phyloP scores from a whole-genome alignment of 2,888 invertebrate genomes.

The Arrhopalites spinosus region DNA sequence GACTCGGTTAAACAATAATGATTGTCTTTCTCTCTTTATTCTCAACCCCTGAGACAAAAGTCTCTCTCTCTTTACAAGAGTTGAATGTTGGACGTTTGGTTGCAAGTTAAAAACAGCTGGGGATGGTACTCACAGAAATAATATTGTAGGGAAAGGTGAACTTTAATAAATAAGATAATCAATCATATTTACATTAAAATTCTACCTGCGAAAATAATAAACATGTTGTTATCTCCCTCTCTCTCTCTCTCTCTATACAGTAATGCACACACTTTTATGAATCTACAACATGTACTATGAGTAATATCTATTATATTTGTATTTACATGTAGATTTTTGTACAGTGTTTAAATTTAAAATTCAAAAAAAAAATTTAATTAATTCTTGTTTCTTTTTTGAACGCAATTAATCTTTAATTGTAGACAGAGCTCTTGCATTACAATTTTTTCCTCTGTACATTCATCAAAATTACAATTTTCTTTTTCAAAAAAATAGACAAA shows the following conservation, averaged over 20 bases:
- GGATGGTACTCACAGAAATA: neutral
- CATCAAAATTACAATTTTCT: too few relatives aligned
- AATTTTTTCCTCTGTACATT: too few relatives aligned
- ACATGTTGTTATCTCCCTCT: neutral
- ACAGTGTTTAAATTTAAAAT: neutral
- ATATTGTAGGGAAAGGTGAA: neutral
- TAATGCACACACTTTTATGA: too few relatives aligned
- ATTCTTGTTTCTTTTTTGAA: too few relatives aligned
- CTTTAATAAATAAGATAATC: conserved; percentile 31
- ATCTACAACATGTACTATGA: neutral
- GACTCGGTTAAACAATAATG: neutral
- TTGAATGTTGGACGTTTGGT: neutral
- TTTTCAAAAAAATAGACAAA: too few relatives aligned
- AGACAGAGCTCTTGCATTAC: too few relatives aligned
- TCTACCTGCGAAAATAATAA: neutral
- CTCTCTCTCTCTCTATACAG: too few relatives aligned
- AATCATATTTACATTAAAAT: conserved; percentile 27
- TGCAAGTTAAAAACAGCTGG: neutral
- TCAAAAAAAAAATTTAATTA: neutral
- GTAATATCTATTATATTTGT: neutral
- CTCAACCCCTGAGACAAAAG: neutral
- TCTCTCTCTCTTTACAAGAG: neutral
- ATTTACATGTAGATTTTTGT: neutral
- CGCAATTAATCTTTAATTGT: too few relatives aligned
- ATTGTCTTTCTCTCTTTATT: neutral